phyloP scores from a whole-genome alignment of 1,140 invertebrate species.

The Dendroctonus valens region DNA sequence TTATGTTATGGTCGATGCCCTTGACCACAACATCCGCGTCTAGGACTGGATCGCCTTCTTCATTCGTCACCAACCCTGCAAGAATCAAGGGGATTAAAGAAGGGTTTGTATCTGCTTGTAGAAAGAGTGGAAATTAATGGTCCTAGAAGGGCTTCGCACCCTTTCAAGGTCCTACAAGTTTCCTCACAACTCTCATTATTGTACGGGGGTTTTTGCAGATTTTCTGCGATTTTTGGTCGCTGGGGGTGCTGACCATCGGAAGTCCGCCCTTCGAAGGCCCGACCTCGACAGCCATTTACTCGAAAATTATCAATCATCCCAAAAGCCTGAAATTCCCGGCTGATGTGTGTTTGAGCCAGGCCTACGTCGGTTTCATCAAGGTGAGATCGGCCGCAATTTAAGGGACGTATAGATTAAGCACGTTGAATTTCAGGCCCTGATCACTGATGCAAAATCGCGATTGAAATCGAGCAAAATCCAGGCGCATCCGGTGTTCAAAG shows the following conservation, averaged over 20 bases:
- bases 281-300: constrained; percentile 57
- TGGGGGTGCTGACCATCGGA: constrained; percentile 76
- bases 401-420: not conserved
- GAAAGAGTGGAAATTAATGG: not conserved
- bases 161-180: too few relatives aligned
- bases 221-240: constrained; percentile 84
- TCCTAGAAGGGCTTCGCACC: too few relatives aligned
- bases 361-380: constrained; percentile 57
- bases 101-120: not conserved
- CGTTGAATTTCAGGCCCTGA: constrained; percentile 30
- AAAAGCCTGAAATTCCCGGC: constrained; percentile 58
- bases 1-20: constrained; percentile 72
- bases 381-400: constrained; percentile 24
- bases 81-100: not conserved
- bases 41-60: constrained; percentile 57
- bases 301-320: constrained; percentile 64
- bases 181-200: too few relatives aligned
- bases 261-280: constrained; percentile 65
- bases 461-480: constrained; percentile 60
- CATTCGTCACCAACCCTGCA: constrained; percentile 54
- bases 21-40: constrained; percentile 70
- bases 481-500: constrained; percentile 63
- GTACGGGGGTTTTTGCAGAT: constrained; percentile 32
- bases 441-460: constrained; percentile 48
- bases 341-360: constrained; percentile 53